Base-by-base conservation (phyloP, 2,797 vertebrate genomes). In the Onychomys torridus region DNA sequence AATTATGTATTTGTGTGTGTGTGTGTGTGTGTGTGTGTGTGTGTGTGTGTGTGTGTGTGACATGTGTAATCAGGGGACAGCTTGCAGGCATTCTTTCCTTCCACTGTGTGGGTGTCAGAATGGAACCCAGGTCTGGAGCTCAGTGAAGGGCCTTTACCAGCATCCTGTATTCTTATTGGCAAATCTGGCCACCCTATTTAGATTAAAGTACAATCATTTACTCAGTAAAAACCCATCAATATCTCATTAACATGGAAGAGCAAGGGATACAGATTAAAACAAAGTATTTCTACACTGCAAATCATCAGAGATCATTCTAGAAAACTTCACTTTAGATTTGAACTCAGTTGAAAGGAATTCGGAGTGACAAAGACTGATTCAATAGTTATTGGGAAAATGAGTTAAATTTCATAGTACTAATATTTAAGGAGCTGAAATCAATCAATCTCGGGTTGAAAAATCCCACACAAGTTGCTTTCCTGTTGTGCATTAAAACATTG, bases 361-460 rank as follows among this genome's bases (percentile, higher is more conserved):
- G 27, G 55, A 85, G 23, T 88, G 40, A 87, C 61, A 82, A 77
- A 69, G 79, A 84, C 34, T 91, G 49, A 57, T 95, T 85, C 94
- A 89, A 77, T 0, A 88, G 16, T 85, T 90, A 82, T 79, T 81
- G 37, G 73, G 12, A 71, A 84, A 96, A 83, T n/a, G 23, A 91
- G 43, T 89, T 93, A 84, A 84, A 71, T 49, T 91, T 73, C 75
- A 90, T 34, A 61, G 49, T 81, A 69, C 57, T 59, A 46, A 82
- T 34, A 25, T 93, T 97, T 96, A 43, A 93, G 52, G 89, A 79
- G 57, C 91, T 49, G 21, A 73, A 25, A 43, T 59, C 61, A 57
- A 83, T 95, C 69, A 61, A 63, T n/a, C 27, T 34, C 37, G 27
- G 1, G 27, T 17, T 81, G 40, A 55, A 92, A 90, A 89, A 67